These are phyloP conservation scores for Trinectes maculatus DNA, from an alignment of 2,113 vertebrate genomes.

Conservation along the genomic window DNA sequence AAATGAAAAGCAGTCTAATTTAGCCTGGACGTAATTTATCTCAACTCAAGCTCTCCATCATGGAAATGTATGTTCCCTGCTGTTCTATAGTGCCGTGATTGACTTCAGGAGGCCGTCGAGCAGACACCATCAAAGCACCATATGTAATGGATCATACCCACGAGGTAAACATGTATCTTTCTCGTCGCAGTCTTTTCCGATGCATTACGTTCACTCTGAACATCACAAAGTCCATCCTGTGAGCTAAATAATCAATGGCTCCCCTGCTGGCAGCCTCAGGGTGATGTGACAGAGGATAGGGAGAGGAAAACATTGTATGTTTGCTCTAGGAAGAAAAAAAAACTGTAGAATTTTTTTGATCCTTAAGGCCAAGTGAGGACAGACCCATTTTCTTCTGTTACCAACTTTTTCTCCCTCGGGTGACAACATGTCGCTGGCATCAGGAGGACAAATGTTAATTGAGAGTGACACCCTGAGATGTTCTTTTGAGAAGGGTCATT, in stretches of 20 bases:
- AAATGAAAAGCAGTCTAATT: slow-evolving; percentile 37
- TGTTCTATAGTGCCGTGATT: slow-evolving; percentile 41
- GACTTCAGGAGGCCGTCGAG: slow-evolving; percentile 36
- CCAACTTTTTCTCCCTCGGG: slow-evolving; percentile 52
- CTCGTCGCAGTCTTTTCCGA: slow-evolving; percentile 38
- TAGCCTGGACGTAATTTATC: slow-evolving; percentile 17
- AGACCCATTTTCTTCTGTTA: slow-evolving; percentile 50
- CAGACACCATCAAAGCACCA: slow-evolving; percentile 52
- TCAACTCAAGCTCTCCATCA: slow-evolving; percentile 2
- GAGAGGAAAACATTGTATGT: slow-evolving; percentile 51
- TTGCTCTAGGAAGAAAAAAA: slow-evolving; percentile 18
- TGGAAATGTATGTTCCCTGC: slow-evolving; percentile 5
- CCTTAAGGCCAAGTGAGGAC: slow-evolving; percentile 36
- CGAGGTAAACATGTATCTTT: slow-evolving; percentile 62
- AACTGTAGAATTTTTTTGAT: slow-evolving; percentile 47
- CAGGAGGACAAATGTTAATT: slow-evolving; percentile 70
- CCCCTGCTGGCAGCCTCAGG: slow-evolving; percentile 54
- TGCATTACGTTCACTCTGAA: slow-evolving; percentile 53
- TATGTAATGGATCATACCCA: slow-evolving; percentile 57
- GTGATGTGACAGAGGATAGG: slow-evolving; percentile 48
- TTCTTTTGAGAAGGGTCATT: slow-evolving; percentile 57
- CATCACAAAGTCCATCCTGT: slow-evolving; percentile 61
- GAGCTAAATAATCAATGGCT: slow-evolving; percentile 70
- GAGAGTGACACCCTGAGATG: slow-evolving; percentile 57
- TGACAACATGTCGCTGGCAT: slow-evolving; percentile 61